These are phyloP conservation scores for Caiman crocodilus DNA, from an alignment of 2,797 vertebrate genomes.

Conservation along the genomic window DNA sequence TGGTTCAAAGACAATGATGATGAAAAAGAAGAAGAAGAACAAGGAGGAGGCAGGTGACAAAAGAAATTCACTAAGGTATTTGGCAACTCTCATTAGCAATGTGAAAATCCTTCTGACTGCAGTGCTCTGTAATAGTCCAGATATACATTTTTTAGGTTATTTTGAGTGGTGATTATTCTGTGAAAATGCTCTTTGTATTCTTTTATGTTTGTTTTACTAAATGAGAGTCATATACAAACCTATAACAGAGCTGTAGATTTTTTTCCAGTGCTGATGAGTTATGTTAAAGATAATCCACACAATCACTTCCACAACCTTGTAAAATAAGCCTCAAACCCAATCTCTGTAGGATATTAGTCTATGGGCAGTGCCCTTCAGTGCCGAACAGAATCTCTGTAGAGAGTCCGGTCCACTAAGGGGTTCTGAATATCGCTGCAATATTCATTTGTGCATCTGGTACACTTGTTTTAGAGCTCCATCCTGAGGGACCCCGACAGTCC, in stretches of 20 bases:
- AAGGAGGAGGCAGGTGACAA: conserved; percentile 5
- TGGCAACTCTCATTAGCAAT: conserved; percentile 43
- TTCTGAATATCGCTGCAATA: conserved; percentile 23
- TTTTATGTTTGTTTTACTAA: conserved; percentile 51
- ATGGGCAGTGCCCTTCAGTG: conserved; percentile 36
- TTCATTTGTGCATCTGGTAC: conserved; percentile 53
- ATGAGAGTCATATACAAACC: conserved; percentile 52
- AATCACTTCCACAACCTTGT: conserved; percentile 38
- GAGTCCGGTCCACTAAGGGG: conserved; percentile 13
- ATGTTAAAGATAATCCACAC: conserved; percentile 13
- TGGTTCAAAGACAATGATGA: conserved; percentile 5
- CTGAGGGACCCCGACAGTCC: neutral
- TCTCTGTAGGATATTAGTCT: conserved; percentile 52
- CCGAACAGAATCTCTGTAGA: neutral
- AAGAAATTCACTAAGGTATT: conserved; percentile 69
- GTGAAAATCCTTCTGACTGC: conserved; percentile 49
- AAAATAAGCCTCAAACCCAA: conserved; percentile 41
- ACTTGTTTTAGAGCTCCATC: neutral
- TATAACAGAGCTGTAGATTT: conserved; percentile 15
- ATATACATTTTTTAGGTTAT: conserved; percentile 11
- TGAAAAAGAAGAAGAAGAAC: neutral
- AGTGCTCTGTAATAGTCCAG: conserved; percentile 44
- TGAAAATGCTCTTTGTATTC: conserved; percentile 39
- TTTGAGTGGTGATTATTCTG: conserved; percentile 25
- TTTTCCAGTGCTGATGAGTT: conserved; percentile 52